Evolutionary conservation across 2,888 invertebrate species (phyloP).

Genomic region (Lucinisca nassula): DNA sequence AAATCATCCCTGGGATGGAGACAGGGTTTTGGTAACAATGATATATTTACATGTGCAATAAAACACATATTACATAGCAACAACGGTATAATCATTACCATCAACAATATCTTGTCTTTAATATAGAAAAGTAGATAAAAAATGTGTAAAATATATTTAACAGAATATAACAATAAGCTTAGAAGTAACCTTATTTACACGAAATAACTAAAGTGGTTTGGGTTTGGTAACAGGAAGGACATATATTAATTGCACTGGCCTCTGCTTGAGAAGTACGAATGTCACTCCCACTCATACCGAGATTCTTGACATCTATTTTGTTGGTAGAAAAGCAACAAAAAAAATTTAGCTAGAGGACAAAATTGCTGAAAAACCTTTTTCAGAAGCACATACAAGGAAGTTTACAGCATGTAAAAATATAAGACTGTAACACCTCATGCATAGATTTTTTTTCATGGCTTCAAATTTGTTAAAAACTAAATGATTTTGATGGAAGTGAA

Average conservation of each 20-base stretch:
- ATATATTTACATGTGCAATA: slow-evolving; percentile 1
- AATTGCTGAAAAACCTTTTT: not conserved
- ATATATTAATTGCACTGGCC: slow-evolving; percentile 10
- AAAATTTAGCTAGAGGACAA: not conserved
- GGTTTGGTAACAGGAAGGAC: not conserved
- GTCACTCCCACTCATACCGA: not conserved
- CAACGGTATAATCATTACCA: not conserved
- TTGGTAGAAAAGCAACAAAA: not conserved
- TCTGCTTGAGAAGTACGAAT: not conserved
- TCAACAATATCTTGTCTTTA: not conserved
- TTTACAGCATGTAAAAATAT: slow-evolving; percentile 10
- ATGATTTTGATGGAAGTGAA: not conserved
- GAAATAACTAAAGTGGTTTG: not conserved
- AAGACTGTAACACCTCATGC: not conserved
- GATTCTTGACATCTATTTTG: not conserved
- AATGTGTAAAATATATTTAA: slow-evolving; percentile 6
- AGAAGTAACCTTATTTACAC: not conserved
- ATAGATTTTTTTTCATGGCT: not conserved
- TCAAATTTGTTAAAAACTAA: slow-evolving; percentile 6
- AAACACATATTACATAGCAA: not conserved
- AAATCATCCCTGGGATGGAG: not conserved
- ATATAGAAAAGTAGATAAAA: slow-evolving; percentile 11
- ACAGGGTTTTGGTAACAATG: not conserved
- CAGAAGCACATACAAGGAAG: not conserved
- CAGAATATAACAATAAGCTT: slow-evolving; percentile 2